Conservation (phyloP, 2,888 invertebrate genomes). For the Cosmia trapezina region DNA sequence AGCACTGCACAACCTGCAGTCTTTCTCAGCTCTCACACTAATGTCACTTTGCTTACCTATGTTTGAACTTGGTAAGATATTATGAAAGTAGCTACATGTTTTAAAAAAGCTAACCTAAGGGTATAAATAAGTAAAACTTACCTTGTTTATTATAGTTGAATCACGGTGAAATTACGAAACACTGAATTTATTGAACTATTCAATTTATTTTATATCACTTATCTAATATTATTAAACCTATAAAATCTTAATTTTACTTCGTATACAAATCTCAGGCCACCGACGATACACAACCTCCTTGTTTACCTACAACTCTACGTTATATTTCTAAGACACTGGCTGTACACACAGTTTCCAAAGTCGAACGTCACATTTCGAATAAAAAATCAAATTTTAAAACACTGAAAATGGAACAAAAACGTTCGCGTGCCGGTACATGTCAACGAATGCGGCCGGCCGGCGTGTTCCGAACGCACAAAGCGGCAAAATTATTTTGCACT, state of each 20-base stretch:
- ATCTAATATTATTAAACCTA: constrained; percentile 33
- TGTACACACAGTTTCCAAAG: constrained; percentile 62
- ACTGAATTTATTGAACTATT: constrained; percentile 38
- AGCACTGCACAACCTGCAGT: constrained; percentile 73
- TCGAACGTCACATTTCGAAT: constrained; percentile 79
- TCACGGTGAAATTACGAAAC: constrained; percentile 15
- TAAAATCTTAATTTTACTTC: constrained; percentile 56
- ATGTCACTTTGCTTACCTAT: constrained; percentile 2
- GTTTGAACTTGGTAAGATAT: neutral
- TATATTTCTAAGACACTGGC: constrained; percentile 62
- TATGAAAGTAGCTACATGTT: neutral
- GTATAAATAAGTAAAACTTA: constrained; percentile 25
- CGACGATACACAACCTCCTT: constrained; percentile 64
- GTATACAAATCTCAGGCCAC: constrained; percentile 74
- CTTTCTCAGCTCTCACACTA: constrained; percentile 50
- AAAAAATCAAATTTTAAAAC: constrained; percentile 73
- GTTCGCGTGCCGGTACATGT: constrained; percentile 88
- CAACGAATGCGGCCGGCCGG: constrained; percentile 85
- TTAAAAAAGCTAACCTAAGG: no score
- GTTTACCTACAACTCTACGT: constrained; percentile 58
- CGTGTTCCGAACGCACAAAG: constrained; percentile 79
- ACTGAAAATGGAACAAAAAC: constrained; percentile 85
- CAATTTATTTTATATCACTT: constrained; percentile 38
- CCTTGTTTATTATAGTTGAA: constrained; percentile 39
- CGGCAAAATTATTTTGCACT: constrained; percentile 71